Base-by-base conservation (phyloP, 2,888 invertebrate genomes). In the Cacoxenus indagator region DNA sequence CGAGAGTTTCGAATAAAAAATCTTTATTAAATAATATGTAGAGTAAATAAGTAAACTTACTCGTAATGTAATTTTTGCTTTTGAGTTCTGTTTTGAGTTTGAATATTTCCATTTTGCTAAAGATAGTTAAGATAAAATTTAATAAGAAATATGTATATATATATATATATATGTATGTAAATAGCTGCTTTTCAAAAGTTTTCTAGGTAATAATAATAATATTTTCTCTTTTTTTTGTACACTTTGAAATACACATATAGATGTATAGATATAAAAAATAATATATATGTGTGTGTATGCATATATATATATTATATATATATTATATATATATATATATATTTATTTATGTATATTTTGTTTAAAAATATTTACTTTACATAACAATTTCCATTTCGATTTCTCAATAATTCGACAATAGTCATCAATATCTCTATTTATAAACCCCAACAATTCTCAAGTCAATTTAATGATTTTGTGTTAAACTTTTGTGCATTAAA, bases 201-300 rank as follows among this genome's bases (percentile, higher is more conserved):
- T 76, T 83, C 85, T 85, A 85, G 79, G 76, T 81, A 73, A 74
- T 76, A 75, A 71, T 73, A 72, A 71, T 71, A 72, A 82, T 31
- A 31, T 31, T 8, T 8, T 31, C 9, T 31, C 73, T 74, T 70
- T 67, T 72, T 64, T 75, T 61, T 64, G 71, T 68, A 70, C 69
- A 73, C 69, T 70, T 76, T 65, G 73, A 69, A 72, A 77, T 69
- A 65, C 71, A 64, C 69, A 17, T 64, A 54, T 22, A 55, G 57
- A 67, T 43, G 43, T 43, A 55, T 59, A 31, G 17, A 31, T 61
- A 43, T 51, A 19, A 29, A 54, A 24, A n/a, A 24, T 29, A 29
- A 29, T 29, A 59, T 59, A 43, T 65, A 59, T 64, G 22, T 55
- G 43, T 22, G 2, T 65, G 26, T 26, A 29, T 51, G 48, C 59